phyloP scores from a whole-genome alignment of 2,797 vertebrate species.

The Pipistrellus pygmaeus region DNA sequence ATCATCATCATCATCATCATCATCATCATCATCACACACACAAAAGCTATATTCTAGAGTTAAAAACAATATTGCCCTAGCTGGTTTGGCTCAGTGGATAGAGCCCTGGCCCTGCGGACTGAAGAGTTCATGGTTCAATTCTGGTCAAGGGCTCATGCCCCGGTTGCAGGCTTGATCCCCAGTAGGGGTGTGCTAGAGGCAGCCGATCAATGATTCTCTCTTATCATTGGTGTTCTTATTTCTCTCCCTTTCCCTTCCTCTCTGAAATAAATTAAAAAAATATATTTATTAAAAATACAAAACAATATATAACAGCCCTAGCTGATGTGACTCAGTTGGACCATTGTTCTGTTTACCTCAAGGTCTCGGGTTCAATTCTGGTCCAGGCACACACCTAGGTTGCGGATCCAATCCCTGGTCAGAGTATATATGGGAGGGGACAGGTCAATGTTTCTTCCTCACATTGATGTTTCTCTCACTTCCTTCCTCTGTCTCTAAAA shows the following conservation, averaged over 20 bases:
- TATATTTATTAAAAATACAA: no score
- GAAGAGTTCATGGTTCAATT: no score
- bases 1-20: not conserved
- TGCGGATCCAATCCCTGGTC: not conserved
- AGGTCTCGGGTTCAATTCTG: not conserved
- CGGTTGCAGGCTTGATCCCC: no score
- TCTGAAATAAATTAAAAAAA: no score
- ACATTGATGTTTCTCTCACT: not conserved
- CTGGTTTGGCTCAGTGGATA: not conserved
- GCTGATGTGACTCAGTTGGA: not conserved
- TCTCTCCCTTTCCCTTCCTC: no score
- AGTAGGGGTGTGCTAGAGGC: no score
- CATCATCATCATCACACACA: no score
- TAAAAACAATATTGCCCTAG: not conserved
- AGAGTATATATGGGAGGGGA: not conserved
- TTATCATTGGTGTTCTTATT: no score
- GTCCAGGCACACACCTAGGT: not conserved
- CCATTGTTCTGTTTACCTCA: not conserved
- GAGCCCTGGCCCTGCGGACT: not conserved
- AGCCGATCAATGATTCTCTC: no score
- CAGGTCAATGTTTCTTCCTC: not conserved
- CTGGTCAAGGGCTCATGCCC: no score
- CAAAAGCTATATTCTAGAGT: not conserved
- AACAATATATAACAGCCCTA: not conserved
- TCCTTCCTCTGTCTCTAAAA: not conserved